Base-by-base conservation (phyloP, 2,797 vertebrate species). In the Cephalopachus bancanus region DNA sequence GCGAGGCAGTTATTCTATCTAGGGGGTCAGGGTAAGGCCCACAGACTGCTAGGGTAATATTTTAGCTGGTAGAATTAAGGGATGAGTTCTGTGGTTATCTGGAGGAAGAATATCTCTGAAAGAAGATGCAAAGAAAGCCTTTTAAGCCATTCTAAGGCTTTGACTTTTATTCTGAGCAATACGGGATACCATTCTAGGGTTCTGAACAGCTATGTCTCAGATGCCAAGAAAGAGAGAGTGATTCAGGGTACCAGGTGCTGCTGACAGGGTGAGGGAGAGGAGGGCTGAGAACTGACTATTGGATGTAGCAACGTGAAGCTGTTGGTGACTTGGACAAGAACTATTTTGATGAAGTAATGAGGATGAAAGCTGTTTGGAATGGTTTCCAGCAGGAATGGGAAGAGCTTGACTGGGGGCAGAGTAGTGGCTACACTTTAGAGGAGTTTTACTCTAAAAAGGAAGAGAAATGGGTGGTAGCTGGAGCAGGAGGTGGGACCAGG, bases 391-490 rank as follows among this genome's bases (percentile, higher is more conserved):
- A 90, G 74, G 30, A 65, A 28, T 26, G 53, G 57, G 78, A 83
- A 84, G 51, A 85, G 69, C 5, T 67, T 84, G 83, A 30, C 75
- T 44, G 49, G 59, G 89, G 57, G 71, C 30, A 83, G 89, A 37
- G 57, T 51, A 60, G 20, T 51, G 12, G 55, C 26, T 22, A 14
- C 44, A 64, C 24, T 55, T 59, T 4, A 65, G 22, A 62, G 44
- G 59, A 60, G 7, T 85, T 95, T 95, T 91, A 78, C 53, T 95
- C 57, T 92, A 72, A 87, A 89, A 90, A 72, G 86, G 71, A 97
- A 93, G 81, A 88, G 67, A 89, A 84, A 62, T 84, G 37, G 5
- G 65, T 26, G 30, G 67, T 26, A 84, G n/a, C 67, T 71, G 76
- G 57, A 95, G 30, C 51, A 57, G 84, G 20, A 51, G 71, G 53